phyloP scores from a whole-genome alignment of 2,797 vertebrate species.

The Paramormyrops hopkinsi region DNA sequence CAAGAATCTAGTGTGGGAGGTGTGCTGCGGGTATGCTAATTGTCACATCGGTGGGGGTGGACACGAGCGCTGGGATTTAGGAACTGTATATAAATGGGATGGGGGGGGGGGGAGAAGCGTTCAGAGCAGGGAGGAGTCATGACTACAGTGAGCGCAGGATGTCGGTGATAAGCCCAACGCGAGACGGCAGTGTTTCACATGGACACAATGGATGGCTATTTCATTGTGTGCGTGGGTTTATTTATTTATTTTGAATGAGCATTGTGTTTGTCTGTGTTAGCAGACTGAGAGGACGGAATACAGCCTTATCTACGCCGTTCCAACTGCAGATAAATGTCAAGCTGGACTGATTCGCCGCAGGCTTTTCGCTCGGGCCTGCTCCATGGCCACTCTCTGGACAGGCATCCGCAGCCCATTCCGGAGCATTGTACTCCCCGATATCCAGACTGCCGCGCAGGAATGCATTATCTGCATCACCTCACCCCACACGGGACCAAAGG shows the following conservation, averaged over 20 bases:
- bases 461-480: not conserved
- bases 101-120: not conserved
- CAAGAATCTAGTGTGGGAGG: not conserved
- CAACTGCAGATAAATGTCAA: constrained; percentile 9
- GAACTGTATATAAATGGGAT: constrained; percentile 1
- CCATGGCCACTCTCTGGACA: not conserved
- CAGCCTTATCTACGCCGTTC: constrained; percentile 44
- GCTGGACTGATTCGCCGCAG: not conserved
- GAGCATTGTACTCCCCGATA: not conserved
- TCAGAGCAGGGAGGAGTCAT: not conserved
- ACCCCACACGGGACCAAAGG: not conserved
- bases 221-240: constrained; percentile 24
- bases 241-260: constrained; percentile 24
- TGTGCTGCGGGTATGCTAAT: not conserved
- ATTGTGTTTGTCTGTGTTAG: constrained; percentile 24
- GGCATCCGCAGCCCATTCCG: not conserved
- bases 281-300: constrained; percentile 41
- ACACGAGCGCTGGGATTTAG: not conserved
- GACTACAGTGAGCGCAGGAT: not conserved
- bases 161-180: not conserved
- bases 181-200: not conserved
- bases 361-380: not conserved
- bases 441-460: not conserved
- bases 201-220: constrained; percentile 14
- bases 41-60: not conserved